phyloP scores from a whole-genome alignment of 1,140 invertebrate genomes.

The Polypedilum vanderplanki region DNA sequence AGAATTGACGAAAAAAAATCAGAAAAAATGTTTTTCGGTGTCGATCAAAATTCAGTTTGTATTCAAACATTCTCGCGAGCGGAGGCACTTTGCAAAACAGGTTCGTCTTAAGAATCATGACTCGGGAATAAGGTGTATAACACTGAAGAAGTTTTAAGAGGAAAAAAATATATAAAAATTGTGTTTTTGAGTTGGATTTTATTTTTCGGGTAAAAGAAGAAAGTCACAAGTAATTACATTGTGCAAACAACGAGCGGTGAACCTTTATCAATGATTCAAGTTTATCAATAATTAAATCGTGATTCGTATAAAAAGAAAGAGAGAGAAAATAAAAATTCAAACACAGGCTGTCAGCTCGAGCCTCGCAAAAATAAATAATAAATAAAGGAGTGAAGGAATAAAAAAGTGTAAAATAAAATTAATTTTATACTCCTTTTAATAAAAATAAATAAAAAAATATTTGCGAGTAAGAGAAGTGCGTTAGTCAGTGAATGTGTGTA shows the following conservation, averaged over 20 bases:
- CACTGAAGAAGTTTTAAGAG: background rate
- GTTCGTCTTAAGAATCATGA: constrained; percentile 6
- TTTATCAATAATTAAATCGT: constrained; percentile 8
- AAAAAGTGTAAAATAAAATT: background rate
- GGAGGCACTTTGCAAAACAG: constrained; percentile 21
- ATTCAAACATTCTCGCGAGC: background rate
- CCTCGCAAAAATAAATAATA: background rate
- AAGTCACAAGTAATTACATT: background rate
- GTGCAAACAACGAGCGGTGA: background rate
- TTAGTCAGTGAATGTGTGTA: background rate
- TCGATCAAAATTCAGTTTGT: background rate
- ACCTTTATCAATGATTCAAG: background rate
- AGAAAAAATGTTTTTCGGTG: background rate
- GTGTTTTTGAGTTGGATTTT: background rate
- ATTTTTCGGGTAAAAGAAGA: background rate
- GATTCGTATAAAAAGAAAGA: background rate
- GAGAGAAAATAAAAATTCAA: background rate
- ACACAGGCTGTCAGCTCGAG: background rate
- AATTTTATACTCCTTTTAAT: background rate
- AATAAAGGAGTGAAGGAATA: background rate
- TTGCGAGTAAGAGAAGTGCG: background rate
- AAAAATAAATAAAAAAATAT: too few relatives aligned
- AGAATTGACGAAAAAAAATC: background rate
- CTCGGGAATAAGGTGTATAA: background rate
- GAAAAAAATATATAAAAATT: background rate